Percentiles rank a stretch among this genome's conserved stretches.
These are phyloP conservation scores for Glossophaga mutica DNA, from an alignment of 2,797 vertebrate genomes.

Conservation along the genomic window DNA sequence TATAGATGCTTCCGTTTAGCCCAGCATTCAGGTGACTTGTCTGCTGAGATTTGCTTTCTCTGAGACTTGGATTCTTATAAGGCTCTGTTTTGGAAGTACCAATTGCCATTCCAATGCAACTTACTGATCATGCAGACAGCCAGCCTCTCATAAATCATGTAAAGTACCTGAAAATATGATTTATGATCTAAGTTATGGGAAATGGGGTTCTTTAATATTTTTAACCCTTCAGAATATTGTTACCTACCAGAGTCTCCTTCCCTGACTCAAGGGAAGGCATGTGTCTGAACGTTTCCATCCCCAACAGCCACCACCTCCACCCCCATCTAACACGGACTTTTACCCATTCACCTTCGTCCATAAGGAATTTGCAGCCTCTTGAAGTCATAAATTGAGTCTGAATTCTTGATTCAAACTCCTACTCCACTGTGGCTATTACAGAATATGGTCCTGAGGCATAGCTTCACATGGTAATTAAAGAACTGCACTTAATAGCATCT, in stretches of 20 bases:
- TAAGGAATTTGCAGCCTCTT: not conserved
- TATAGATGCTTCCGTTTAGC: not conserved
- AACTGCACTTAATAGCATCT: constrained; percentile 54
- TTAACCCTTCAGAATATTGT: constrained; percentile 62
- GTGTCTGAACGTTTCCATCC: not conserved
- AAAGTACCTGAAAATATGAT: constrained; percentile 78
- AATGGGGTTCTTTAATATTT: constrained; percentile 71
- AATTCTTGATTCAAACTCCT: constrained; percentile 56
- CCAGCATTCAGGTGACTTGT: not conserved
- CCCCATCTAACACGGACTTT: not conserved
- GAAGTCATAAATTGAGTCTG: constrained; percentile 18
- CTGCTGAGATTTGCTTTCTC: constrained; percentile 38
- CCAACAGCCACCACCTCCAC: not conserved
- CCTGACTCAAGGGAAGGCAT: not conserved
- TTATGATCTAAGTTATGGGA: constrained; percentile 76
- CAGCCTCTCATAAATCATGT: constrained; percentile 76
- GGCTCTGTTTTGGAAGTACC: constrained; percentile 63
- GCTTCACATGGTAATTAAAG: constrained; percentile 53
- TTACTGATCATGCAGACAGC: constrained; percentile 74
- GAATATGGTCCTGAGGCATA: constrained; percentile 37
- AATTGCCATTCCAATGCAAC: constrained; percentile 73
- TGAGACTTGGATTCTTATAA: constrained; percentile 54
- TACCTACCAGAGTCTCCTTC: constrained; percentile 23
- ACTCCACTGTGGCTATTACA: not conserved
- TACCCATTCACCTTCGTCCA: not conserved